Base-by-base conservation (phyloP, 2,888 invertebrate genomes). In the Glyphotaelius pellucidus region DNA sequence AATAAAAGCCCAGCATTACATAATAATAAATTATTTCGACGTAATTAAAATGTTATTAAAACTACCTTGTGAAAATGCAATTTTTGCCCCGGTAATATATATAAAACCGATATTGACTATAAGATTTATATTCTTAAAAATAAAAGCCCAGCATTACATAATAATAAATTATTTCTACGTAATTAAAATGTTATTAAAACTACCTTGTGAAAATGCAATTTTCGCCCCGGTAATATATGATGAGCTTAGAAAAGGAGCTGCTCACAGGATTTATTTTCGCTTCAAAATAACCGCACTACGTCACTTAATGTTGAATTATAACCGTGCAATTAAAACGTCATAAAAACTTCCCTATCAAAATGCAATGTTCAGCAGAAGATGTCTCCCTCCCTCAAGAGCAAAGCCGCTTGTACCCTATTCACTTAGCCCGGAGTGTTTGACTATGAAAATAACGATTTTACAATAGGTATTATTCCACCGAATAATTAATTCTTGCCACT, bases 401-500 rank as follows among this genome's bases (percentile, higher is more conserved):
- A 31, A 80, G 32, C 42, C 52, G 32, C 80, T 31, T 14, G n/a
- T 31, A 52, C 91, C 91, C 84, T 91, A 79, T 91, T 91, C 85
- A 42, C 85, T 89, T 91, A 91, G 67, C n/a, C n/a, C 31, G n/a
- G 85, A 92, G 92, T 90, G 90, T 88, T 85, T 92, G 88, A 87
- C 88, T 90, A 90, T 32, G 92, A 92, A 92, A 92, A 92, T 92
- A 92, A 92, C 92, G 67, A 81, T 84, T 88, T 90, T 88, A 92
- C 90, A 92, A 90, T 90, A 80, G 90, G 92, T 87, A 91, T 88
- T 89, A 91, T 83, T 89, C 91, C 85, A 32, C 80, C 80, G 88
- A 90, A 92, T 92, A 92, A 92, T 92, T 92, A 90, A 92, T 92
- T 92, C 88, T 88, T 87, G 67, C 92, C 92, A 92, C 92, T 92